These are phyloP conservation scores for Thinocorus orbignyianus DNA, from an alignment of 2,113 vertebrate genomes.

Conservation along the genomic window DNA sequence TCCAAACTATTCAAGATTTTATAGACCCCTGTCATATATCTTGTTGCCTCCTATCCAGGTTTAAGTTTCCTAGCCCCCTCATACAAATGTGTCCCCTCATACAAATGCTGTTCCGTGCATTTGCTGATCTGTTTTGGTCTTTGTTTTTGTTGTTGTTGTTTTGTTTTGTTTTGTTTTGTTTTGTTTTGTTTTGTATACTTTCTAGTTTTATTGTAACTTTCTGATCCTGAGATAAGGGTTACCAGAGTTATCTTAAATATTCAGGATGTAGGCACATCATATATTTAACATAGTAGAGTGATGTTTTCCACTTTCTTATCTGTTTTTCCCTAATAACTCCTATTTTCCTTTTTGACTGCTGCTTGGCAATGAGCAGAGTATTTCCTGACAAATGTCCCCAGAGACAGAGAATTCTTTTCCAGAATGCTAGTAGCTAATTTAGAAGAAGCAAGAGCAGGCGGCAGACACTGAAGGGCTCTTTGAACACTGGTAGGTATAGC, in stretches of 20 bases:
- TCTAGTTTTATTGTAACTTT: not conserved
- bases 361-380: not conserved
- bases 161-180: accelerated
- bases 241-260: not conserved
- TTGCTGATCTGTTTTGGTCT: not conserved
- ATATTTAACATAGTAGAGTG: not conserved
- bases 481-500: not conserved
- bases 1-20: not conserved
- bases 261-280: not conserved
- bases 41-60: not conserved
- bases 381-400: not conserved
- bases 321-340: not conserved
- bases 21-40: not conserved
- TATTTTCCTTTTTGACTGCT: not conserved
- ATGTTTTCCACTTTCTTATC: not conserved
- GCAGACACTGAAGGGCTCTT: not conserved
- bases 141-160: too few species aligned
- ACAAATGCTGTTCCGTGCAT: not conserved
- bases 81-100: not conserved
- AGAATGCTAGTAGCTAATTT: not conserved
- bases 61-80: not conserved
- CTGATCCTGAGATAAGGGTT: not conserved
- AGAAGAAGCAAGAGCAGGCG: not conserved
- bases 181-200: not conserved
- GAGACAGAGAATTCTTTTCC: not conserved